Base-by-base conservation (phyloP, 2,888 invertebrate species). In the Lasioglossum morio region DNA sequence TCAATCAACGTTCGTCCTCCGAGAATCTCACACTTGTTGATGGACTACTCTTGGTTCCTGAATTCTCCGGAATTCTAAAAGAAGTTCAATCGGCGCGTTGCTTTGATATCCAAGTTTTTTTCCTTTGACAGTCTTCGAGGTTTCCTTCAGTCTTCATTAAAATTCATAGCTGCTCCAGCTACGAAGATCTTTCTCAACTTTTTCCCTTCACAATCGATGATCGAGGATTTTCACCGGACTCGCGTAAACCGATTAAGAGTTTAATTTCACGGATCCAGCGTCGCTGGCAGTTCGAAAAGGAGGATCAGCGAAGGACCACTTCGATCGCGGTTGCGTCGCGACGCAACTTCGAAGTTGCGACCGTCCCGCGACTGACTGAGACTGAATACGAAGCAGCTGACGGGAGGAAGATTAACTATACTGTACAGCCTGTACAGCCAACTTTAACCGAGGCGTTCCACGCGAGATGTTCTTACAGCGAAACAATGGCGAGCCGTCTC, bases 331-430 rank as follows among this genome's bases (percentile, higher is more conserved):
- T 81, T 79, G 40, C 53, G 43, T 43, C 48, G 66, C 69, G 63
- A 69, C 75, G 72, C 69, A 80, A 73, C 80, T 76, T 53, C 12
- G 3, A 82, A 76, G 78, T 70, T 79, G n/a, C 37, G 46, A 40
- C 30, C 10, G 60, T 63, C n/a, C 19, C 66, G 46, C 37, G 23
- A 30, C 66, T 4, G 23, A 72, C 37, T n/a, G 23, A 23, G 34
- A 72, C 37, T 19, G 66, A 37, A 40, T 1, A 2, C 34, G 66
- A 70, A 46, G 16, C 81, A 46, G 72, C 66, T 76, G 63, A 75
- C 63, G 14, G 43, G n/a, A 57, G 23, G 66, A 43, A 73, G 79
- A 82, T 79, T 82, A 69, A 69, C 60, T 43, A 57, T 57, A 57
- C 19, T 43, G 66, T 57, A 57, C 19, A 23, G 23, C n/a, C 34